A percentile compares a stretch with the other conserved stretches of the same genome.
These are phyloP conservation scores for Platerodrilus igneus DNA, from an alignment of 2,888 invertebrate species.

Conservation along the genomic window DNA sequence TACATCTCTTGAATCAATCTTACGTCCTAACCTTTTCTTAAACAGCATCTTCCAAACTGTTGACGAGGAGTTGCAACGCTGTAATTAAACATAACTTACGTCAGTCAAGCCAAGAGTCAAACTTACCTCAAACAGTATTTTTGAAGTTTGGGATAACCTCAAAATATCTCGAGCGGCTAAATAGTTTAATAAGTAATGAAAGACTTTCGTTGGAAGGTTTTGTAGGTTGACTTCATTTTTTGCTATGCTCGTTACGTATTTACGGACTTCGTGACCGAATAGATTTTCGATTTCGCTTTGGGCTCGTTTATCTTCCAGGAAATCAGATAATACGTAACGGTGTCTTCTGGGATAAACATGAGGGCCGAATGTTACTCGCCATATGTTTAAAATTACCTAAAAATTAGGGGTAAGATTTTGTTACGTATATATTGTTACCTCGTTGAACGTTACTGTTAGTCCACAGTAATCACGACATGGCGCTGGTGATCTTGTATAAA, in stretches of 20 bases:
- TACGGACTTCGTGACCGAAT: constrained; percentile 32
- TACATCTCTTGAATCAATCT: constrained; percentile 15
- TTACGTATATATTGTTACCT: constrained; percentile 28
- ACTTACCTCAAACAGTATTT: constrained; percentile 36
- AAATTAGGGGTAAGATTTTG: constrained; percentile 15
- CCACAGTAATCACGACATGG: constrained; percentile 43
- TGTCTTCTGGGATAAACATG: constrained; percentile 34
- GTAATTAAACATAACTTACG: too few species aligned
- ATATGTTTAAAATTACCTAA: constrained; percentile 34
- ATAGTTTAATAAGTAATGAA: constrained; percentile 32
- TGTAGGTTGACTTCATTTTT: constrained; percentile 25
- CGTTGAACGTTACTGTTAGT: constrained; percentile 35
- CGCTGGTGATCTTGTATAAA: constrained; percentile 39
- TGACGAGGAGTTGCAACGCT: constrained; percentile 31
- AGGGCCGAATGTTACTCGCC: constrained; percentile 36
- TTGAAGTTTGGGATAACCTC: constrained; percentile 32
- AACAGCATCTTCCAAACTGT: constrained; percentile 29
- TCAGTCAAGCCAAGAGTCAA: too few species aligned
- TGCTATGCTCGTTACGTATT: constrained; percentile 23
- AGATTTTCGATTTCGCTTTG: constrained; percentile 35
- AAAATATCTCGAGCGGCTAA: constrained; percentile 32
- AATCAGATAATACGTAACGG: constrained; percentile 30
- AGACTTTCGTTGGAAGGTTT: constrained; percentile 33
- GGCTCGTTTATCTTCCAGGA: constrained; percentile 30
- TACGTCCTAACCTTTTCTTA: constrained; percentile 19